Conservation (phyloP, 1,140 invertebrate species). For the Eueides isabella region DNA sequence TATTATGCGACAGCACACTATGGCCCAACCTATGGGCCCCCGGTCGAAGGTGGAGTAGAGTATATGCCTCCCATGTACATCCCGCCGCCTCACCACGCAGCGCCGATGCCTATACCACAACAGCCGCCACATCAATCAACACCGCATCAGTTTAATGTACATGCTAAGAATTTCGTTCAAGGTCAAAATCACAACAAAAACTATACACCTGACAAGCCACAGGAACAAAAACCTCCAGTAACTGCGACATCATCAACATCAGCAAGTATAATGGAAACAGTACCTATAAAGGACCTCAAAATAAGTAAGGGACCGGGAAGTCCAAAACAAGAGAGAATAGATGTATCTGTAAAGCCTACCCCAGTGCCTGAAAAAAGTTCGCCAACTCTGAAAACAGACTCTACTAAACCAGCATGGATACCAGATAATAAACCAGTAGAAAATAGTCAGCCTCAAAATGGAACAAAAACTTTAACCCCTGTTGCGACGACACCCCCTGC, state of each 20-base stretch:
- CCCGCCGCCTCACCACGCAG: conserved; percentile 63
- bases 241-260: conserved; percentile 36
- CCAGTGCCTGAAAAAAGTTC: conserved; percentile 57
- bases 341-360: conserved; percentile 51
- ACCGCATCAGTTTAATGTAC: conserved; percentile 79
- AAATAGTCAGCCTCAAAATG: conserved; percentile 40
- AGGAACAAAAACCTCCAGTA: conserved; percentile 58
- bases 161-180: conserved; percentile 79
- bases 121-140: conserved; percentile 60
- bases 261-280: conserved; percentile 52
- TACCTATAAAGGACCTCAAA: conserved; percentile 80
- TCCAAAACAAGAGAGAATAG: conserved; percentile 63
- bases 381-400: conserved; percentile 60
- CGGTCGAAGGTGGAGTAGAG: conserved; percentile 65
- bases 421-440: conserved; percentile 57
- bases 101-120: conserved; percentile 57
- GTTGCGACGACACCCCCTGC: conserved; percentile 42
- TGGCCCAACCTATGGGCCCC: conserved; percentile 62
- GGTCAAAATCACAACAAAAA: conserved; percentile 70
- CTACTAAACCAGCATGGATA: conserved; percentile 66
- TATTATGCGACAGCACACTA: conserved; percentile 77
- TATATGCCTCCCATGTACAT: conserved; percentile 74
- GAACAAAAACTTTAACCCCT: conserved; percentile 57
- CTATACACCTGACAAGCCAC: conserved; percentile 62
- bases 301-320: conserved; percentile 70